Conservation (phyloP, 2,113 vertebrate genomes). For the Centropristis striata region DNA sequence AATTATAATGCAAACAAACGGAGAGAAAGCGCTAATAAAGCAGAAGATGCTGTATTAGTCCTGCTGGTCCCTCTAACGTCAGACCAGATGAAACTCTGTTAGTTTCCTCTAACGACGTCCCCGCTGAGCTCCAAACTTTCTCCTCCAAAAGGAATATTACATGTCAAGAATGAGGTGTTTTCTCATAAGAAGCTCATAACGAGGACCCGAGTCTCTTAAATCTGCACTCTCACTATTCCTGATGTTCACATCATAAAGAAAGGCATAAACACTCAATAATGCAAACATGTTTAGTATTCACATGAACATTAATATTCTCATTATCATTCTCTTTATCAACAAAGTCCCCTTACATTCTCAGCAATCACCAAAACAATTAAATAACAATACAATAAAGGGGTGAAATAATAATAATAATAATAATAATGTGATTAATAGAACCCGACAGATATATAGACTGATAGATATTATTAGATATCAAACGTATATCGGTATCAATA, state of each 20-base stretch:
- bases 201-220: slow-evolving; percentile 17
- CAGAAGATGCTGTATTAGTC: not conserved
- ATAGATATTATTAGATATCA: too few species aligned
- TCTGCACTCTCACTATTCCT: slow-evolving; percentile 8
- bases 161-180: slow-evolving; percentile 19
- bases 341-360: too few species aligned
- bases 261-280: slow-evolving; percentile 4
- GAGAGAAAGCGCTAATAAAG: too few species aligned
- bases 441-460: too few species aligned
- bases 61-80: slow-evolving; percentile 13
- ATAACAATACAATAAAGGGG: too few species aligned
- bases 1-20: too few species aligned
- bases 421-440: too few species aligned
- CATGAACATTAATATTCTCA: too few species aligned
- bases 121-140: slow-evolving; percentile 36
- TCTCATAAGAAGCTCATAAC: not conserved
- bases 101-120: slow-evolving; percentile 32
- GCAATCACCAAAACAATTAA: too few species aligned
- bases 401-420: too few species aligned
- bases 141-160: slow-evolving; percentile 16
- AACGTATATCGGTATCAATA: too few species aligned
- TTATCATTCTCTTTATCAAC: too few species aligned
- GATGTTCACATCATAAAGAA: slow-evolving; percentile 1
- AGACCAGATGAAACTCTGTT: slow-evolving; percentile 46
- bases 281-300: slow-evolving; percentile 8